Conservation (phyloP, 1,140 invertebrate species). For the Drosophila arizonae region DNA sequence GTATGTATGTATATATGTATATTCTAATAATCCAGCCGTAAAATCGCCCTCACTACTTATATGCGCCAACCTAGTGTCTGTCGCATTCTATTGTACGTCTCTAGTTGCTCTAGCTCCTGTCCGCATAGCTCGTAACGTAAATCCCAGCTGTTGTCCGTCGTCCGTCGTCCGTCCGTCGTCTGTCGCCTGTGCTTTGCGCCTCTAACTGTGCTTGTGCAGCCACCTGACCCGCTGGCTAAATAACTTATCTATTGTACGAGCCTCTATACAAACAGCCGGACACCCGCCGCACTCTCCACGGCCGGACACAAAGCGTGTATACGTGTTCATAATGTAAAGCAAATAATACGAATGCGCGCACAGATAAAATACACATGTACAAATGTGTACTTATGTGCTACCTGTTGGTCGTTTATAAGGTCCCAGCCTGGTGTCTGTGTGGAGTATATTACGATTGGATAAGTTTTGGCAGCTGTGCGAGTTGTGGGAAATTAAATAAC, state of each 20-base stretch:
- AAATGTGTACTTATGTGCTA: conserved; percentile 16
- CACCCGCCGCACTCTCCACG: conserved; percentile 1
- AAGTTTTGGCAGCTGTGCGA: neutral
- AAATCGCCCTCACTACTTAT: conserved; percentile 27
- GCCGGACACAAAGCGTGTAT: conserved; percentile 32
- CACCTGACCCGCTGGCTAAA: conserved; percentile 4
- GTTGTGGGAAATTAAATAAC: neutral
- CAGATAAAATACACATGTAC: conserved; percentile 14
- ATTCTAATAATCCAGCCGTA: conserved; percentile 8
- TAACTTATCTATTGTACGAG: conserved; percentile 31
- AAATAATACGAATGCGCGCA: conserved; percentile 62
- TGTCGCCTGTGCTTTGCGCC: no score
- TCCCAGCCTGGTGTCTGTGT: neutral
- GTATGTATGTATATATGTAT: neutral
- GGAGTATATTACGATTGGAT: conserved; percentile 8
- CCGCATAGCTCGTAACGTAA: conserved; percentile 8
- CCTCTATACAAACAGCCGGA: conserved; percentile 33
- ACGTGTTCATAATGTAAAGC: conserved; percentile 69
- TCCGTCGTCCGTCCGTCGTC: conserved; percentile 12
- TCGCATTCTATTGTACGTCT: conserved; percentile 35
- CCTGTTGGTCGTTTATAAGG: conserved; percentile 33
- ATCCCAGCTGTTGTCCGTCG: conserved; percentile 36
- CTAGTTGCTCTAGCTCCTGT: neutral
- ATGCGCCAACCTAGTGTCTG: conserved; percentile 36
- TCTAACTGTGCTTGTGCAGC: neutral